Base-by-base conservation (phyloP, 2,888 invertebrate species). In the Seira sanloemensis region DNA sequence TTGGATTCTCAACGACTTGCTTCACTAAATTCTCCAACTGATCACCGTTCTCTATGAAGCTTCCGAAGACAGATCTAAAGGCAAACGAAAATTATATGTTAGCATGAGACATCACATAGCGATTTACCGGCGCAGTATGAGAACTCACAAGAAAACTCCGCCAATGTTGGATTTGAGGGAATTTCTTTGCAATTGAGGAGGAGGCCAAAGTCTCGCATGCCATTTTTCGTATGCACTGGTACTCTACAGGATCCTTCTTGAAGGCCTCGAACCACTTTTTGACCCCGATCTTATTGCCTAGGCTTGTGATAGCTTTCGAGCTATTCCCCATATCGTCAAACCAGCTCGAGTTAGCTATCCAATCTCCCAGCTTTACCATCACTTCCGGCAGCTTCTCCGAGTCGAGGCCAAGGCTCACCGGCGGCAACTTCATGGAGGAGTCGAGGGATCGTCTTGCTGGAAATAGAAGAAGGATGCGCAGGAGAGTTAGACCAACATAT, bases 171-270 rank as follows among this genome's bases (percentile, higher is more conserved):
- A 74, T 74, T n/a, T 86, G 86, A 19, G 88, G 81, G 7, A 88
- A 88, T 16, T 79, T 79, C 9, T 83, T 82, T 2, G 86, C 87
- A 46, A 88, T 62, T 2, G 83, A 7, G 1, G 88, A 88, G 7
- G 78, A 27, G 18, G 86, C 88, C 9, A 89, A 54, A 2, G 88
- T 86, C 37, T 88, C 85, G 73, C 89, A 89, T 16, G 87, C 86
- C 12, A 87, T 62, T 76, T 88, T 88, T 27, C 88, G 75, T 58
- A 89, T 54, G 50, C 88, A 89, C 25, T 86, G 86, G n/a, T 84
- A 87, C 46, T 86, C 86, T 25, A 85, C 85, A 25, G 89, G 88
- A 62, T 89, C 89, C 69, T 87, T 88, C 71, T 87, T 84, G 37
- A 88, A 89, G 0, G 89, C 89, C 24, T 76, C 67, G 18, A 86